Evolutionary conservation across 1,140 invertebrate species (phyloP).

Genomic region (Magallana ariakensis): DNA sequence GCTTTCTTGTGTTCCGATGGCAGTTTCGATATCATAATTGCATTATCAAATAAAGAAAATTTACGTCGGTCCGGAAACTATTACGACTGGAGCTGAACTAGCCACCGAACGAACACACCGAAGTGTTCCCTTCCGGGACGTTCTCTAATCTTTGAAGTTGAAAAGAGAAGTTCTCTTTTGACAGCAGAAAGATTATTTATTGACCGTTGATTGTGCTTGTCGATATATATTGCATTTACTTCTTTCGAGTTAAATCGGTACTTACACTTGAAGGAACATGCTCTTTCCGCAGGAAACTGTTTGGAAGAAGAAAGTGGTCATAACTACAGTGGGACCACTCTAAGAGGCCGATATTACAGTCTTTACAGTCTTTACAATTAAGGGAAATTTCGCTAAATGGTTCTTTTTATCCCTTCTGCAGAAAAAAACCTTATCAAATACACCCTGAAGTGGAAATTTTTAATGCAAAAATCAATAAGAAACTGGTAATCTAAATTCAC

Average conservation of each 20-base stretch:
- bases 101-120: constrained; percentile 21
- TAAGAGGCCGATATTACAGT: neutral
- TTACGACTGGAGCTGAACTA: constrained; percentile 1
- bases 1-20: constrained; percentile 37
- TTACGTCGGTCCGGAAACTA: constrained; percentile 35
- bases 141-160: constrained; percentile 32
- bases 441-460: no score
- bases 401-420: neutral
- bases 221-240: constrained; percentile 33
- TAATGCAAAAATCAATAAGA: no score
- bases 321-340: neutral
- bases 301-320: constrained; percentile 15
- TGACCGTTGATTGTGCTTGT: constrained; percentile 15
- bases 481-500: no score
- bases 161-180: constrained; percentile 34
- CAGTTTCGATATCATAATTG: constrained; percentile 38
- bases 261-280: constrained; percentile 31
- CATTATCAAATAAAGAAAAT: constrained; percentile 37
- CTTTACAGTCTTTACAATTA: constrained; percentile 25
- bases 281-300: constrained; percentile 21
- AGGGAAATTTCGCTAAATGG: neutral
- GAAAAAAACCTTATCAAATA: neutral
- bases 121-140: constrained; percentile 36
- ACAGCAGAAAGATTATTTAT: constrained; percentile 38
- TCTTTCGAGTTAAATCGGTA: constrained; percentile 34